Evolutionary conservation across 1,140 invertebrate genomes (phyloP), one percentile per base, ranked within the genome.

Genomic region (Drosophila oshimai): DNA sequence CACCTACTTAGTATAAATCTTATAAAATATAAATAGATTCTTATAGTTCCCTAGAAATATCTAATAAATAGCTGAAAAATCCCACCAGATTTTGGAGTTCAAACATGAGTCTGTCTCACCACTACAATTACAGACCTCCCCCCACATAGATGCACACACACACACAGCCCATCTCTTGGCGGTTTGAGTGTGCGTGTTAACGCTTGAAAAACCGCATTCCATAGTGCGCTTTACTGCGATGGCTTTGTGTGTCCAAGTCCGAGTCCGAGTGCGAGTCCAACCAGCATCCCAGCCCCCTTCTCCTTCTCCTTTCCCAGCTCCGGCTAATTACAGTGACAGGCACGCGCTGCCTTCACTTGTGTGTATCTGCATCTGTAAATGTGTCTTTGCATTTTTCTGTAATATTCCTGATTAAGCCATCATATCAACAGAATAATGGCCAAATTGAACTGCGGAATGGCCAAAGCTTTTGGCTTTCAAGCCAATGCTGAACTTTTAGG

Each of bases 121-220:
- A 51, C 18, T 9, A 33, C 41, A 37, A 6, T 29, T 22, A 26
- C 53, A 31, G 22, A 17, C 31, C 39, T 39, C 17, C 39, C 34
- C 31, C 33, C 49, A 18, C 36, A 42, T 26, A 36, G 22, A 20
- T 15, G 33, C 29, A 10, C 41, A 50, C 9, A 17, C n/a, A 29
- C 13, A 36, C 13, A n/a, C 4, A 37, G 9, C 1, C 41, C 49
- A 37, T 37, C 29, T 45, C 4, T 7, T 28, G 13, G 22, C 34
- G 31, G 47, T 6, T n/a, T 54, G 33, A 76, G 49, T 73, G 61
- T 75, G 65, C 53, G 49, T 76, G 67, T 41, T 41, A 60, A 47
- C 53, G 81, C 73, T 87, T 62, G 76, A 87, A 87, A 87, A 87
- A 87, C 81, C 81, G 57, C 81, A 87, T 87, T 87, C 81, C 81